Conservation (phyloP, 2,797 vertebrate species). For the Arrhamphus sclerolepis region DNA sequence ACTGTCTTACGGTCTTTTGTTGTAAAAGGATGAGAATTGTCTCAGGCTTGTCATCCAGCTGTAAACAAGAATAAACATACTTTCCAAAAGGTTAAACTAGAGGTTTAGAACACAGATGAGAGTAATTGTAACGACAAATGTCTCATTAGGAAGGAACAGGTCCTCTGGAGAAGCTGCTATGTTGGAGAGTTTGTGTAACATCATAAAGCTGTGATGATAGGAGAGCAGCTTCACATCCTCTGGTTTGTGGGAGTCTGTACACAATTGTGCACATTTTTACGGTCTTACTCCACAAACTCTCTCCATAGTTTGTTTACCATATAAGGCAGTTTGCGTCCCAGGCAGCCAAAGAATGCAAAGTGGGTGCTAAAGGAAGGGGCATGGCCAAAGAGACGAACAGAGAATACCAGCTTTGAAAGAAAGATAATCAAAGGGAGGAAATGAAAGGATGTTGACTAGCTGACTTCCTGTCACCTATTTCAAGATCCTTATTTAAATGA, state of each 20-base stretch:
- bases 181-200: constrained; percentile 29
- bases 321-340: constrained; percentile 78
- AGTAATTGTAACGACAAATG: not conserved
- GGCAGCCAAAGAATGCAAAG: constrained; percentile 76
- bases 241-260: not conserved
- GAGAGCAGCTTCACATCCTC: constrained; percentile 26
- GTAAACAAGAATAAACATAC: too few species aligned
- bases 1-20: too few species aligned
- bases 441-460: constrained; percentile 76
- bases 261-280: constrained; percentile 5
- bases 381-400: constrained; percentile 59
- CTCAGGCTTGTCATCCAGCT: too few species aligned
- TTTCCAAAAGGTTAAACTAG: too few species aligned
- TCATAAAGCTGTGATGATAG: constrained; percentile 38
- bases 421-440: constrained; percentile 70
- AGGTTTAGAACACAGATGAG: too few species aligned
- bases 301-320: constrained; percentile 84
- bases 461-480: constrained; percentile 70
- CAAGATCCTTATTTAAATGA: constrained; percentile 37
- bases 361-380: constrained; percentile 82
- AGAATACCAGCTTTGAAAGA: constrained; percentile 54
- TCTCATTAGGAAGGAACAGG: not conserved
- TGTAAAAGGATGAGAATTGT: too few species aligned
- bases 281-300: constrained; percentile 82
- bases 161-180: not conserved